Conservation (phyloP, 2,113 vertebrate species). For the Centropus unirufus region DNA sequence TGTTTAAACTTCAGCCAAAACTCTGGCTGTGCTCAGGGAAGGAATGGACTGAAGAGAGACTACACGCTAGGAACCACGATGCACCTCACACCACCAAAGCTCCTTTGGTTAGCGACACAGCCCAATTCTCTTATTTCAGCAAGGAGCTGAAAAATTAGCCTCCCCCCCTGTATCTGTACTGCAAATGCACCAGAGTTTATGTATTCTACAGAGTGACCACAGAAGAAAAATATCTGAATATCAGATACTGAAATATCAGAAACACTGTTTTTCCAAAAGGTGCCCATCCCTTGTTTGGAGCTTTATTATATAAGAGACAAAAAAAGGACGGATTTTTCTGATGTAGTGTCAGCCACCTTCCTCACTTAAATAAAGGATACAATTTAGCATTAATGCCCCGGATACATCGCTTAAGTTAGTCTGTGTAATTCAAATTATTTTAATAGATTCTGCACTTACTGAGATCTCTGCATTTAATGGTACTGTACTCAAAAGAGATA, state of each 20-base stretch:
- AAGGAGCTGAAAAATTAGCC: not conserved
- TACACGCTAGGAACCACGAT: accelerated
- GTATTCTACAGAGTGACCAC: not conserved
- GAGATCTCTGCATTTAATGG: conserved; percentile 99
- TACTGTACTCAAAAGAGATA: conserved; percentile 98
- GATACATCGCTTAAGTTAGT: not conserved
- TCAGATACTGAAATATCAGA: not conserved
- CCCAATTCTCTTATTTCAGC: not conserved
- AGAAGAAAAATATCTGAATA: not conserved
- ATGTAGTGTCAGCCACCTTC: not conserved
- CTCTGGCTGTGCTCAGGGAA: not conserved
- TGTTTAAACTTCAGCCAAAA: not conserved
- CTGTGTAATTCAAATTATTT: not conserved
- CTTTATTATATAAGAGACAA: not conserved
- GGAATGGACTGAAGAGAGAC: not conserved
- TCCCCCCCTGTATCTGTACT: not conserved
- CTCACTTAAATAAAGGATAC: not conserved
- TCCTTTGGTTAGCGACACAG: not conserved
- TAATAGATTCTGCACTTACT: conserved; percentile 85
- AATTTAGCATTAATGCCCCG: not conserved
- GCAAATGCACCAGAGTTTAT: not conserved
- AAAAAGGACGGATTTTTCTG: not conserved
- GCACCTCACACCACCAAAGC: not conserved
- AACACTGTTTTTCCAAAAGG: not conserved
- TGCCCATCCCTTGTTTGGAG: not conserved